Evolutionary conservation across 2,113 vertebrate genomes (phyloP).

Genomic region (Hippocampus guttulatus): DNA sequence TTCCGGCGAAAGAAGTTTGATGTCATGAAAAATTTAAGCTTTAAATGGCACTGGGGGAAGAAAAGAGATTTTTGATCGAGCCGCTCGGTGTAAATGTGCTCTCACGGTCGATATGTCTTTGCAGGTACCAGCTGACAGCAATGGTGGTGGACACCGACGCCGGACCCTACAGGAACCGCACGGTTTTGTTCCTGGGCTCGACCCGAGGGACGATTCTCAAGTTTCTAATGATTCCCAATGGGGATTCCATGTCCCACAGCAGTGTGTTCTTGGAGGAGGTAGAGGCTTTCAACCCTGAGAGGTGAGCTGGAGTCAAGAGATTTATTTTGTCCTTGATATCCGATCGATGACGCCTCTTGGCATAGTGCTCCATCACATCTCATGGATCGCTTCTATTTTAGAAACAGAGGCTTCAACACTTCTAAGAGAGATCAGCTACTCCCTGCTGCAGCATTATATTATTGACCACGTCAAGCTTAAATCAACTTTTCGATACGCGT

Average conservation of each 20-base stretch:
- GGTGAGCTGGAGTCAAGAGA: constrained; percentile 64
- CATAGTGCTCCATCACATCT: neutral
- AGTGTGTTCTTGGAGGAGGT: constrained; percentile 91
- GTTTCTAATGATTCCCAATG: constrained; percentile 81
- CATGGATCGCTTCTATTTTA: constrained; percentile 1
- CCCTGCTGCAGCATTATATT: neutral
- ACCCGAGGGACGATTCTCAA: constrained; percentile 89
- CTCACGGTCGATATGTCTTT: constrained; percentile 8
- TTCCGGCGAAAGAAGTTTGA: constrained; percentile 5
- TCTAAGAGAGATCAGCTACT: neutral
- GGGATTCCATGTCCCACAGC: constrained; percentile 70
- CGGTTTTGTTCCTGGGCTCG: constrained; percentile 89
- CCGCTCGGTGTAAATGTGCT: neutral
- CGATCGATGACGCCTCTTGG: constrained; percentile 5
- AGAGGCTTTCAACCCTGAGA: constrained; percentile 89
- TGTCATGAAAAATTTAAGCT: neutral
- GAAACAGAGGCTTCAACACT: constrained; percentile 2
- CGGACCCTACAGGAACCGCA: constrained; percentile 86
- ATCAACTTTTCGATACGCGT: neutral
- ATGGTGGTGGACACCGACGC: constrained; percentile 88
- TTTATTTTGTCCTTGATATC: constrained; percentile 28
- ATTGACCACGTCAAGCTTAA: neutral
- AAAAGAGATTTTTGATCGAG: constrained; percentile 3
- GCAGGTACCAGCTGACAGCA: constrained; percentile 85
- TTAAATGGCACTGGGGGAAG: neutral